Base-by-base conservation (phyloP, 2,888 invertebrate species). In the Poecilus cupreus region DNA sequence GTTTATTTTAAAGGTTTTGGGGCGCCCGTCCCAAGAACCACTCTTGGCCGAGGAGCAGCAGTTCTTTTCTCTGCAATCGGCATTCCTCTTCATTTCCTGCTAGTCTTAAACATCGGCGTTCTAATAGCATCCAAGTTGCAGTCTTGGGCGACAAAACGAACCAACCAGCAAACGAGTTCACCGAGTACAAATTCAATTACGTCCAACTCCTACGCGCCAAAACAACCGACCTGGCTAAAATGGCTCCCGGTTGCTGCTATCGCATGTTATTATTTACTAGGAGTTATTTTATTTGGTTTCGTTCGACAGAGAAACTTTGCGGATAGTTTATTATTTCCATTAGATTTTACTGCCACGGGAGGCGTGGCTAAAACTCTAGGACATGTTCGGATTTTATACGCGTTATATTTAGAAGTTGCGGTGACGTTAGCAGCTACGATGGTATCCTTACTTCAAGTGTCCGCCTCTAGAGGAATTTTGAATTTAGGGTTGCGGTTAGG, bases 341-440 rank as follows among this genome's bases (percentile, higher is more conserved):
- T 94, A 82, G 93, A 94, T 86, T 94, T 94, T 85, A 94, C 94
- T 4, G 93, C 93, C 0, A 92, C 92, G 0, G 94, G 94, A 0
- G 94, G 94, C 1, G 91, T 94, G 32, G 93, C 93, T 5, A 90
- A 89, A 20, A 92, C 93, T 24, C 88, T 90, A 70, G 91, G 92
- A 2, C 88, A 91, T 85, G 90, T 93, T 11, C 90, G 94, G 11
- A 89, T 94, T 22, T 86, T 93, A 1, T 94, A 94, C 86, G 94
- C 92, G 0, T 86, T 94, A 20, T 94, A 94, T 88, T 90, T 94
- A 81, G 94, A 94, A 85, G 91, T 93, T 54, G 94, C 93, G 0
- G 93, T 94, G 85, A 90, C 91, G 6, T 88, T 94, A 51, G 90
- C 94, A 0, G 92, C 93, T 0, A 90, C 92, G 37, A 90, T 91